Base-by-base conservation (phyloP, 1,140 invertebrate genomes). In the Uloborus diversus region DNA sequence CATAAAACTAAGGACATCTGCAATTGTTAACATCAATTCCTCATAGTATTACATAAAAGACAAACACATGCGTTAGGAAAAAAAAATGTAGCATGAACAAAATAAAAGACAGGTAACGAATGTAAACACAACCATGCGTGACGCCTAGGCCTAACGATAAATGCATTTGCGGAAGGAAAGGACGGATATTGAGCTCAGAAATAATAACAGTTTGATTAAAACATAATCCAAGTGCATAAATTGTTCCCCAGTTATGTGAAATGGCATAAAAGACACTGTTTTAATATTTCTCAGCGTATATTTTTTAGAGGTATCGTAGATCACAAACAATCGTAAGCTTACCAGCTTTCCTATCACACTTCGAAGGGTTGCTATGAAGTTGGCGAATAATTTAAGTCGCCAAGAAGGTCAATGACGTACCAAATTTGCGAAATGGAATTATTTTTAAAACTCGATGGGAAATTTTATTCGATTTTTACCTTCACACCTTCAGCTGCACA, bases 251-350 rank as follows among this genome's bases (percentile, higher is more conserved):
- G n/a, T n/a, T n/a, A n/a, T n/a, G n/a, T n/a, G n/a, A n/a, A n/a
- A n/a, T n/a, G n/a, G n/a, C n/a, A n/a, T n/a, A n/a, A n/a, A n/a
- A n/a, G n/a, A n/a, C n/a, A n/a, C n/a, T 70, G 68, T 70, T 70
- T 70, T 57, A 49, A 70, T 28, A 32, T 53, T 68, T 68, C 49
- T 27, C 42, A 27, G 5, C 25, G 20, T n/a, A 27, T 57, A 57
- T n/a, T n/a, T n/a, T n/a, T n/a, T n/a, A n/a, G n/a, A n/a, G n/a
- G n/a, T n/a, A n/a, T n/a, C 51, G 49, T 17, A 57, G 49, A 53
- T 32, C 30, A 49, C 68, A 70, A 70, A 70, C 68, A 70, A 70
- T 70, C 68, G 28, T 56, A 70, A 70, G 68, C 68, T 70, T 70
- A 70, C 68, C 68, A 33, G 51, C 68, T 27, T 23, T 70, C 68